phyloP scores from a whole-genome alignment of 2,797 vertebrate species.

The Galaxias olidus region DNA sequence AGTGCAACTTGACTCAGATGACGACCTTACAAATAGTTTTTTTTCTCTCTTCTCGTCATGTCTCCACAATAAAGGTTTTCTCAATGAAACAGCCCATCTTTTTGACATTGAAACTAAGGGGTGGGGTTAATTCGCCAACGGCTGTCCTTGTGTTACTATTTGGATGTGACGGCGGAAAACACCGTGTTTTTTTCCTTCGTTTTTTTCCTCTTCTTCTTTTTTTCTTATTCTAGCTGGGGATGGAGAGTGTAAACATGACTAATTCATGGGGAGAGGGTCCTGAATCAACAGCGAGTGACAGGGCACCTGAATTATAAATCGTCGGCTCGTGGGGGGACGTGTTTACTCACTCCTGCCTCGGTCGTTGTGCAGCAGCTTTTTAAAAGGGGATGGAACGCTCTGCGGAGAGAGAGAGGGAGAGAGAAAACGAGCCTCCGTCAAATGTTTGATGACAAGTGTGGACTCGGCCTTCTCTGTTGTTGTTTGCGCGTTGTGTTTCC shows the following conservation, averaged over 20 bases:
- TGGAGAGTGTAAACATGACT: slow-evolving; percentile 47
- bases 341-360: slow-evolving; percentile 25
- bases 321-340: slow-evolving; percentile 30
- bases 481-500: too few species aligned
- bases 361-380: slow-evolving; percentile 32
- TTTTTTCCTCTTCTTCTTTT: too few species aligned
- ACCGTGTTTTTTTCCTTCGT: neutral
- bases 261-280: slow-evolving; percentile 39
- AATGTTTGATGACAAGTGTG: slow-evolving; percentile 28
- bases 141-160: neutral
- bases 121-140: neutral
- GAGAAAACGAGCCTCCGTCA: slow-evolving; percentile 18
- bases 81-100: too few species aligned
- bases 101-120: slow-evolving; percentile 12
- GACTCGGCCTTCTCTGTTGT: neutral
- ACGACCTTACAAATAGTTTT: too few species aligned
- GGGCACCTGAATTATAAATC: slow-evolving; percentile 56
- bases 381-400: slow-evolving; percentile 29
- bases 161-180: neutral
- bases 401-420: slow-evolving; percentile 30
- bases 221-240: slow-evolving; percentile 26
- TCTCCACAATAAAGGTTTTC: too few species aligned
- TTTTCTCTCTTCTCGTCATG: too few species aligned
- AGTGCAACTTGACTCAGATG: too few species aligned
- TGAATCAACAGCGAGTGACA: slow-evolving; percentile 51